Evolutionary conservation across 2,888 invertebrate genomes (phyloP), one percentile per base, ranked within the genome.

Genomic region (Orthosia cruda): DNA sequence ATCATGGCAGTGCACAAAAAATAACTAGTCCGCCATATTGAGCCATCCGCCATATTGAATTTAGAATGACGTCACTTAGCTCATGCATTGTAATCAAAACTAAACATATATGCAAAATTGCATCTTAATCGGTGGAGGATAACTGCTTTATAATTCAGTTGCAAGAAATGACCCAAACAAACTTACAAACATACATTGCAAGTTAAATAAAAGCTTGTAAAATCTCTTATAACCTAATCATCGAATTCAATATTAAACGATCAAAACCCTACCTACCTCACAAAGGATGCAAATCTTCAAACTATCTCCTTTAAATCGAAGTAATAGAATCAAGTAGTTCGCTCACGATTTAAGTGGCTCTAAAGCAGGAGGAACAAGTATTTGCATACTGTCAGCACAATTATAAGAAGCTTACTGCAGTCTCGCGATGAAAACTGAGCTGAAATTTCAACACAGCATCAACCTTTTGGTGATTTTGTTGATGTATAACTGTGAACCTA

Each of bases 341-440:
- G 40, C 20, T 57, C 13, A 23, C 47, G 50, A 62, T 78, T 57
- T 69, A 83, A 78, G 78, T 83, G 69, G 77, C 65, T 59, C 23
- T 47, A 52, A 78, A 81, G 71, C 70, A 64, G 86, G 86, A 32
- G 45, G 81, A 78, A 55, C 40, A 72, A 71, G 49, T 85, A 88
- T 88, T 88, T 75, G 77, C 73, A 76, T 88, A 68, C 47, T 69
- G 79, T 72, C 68, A 76, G 86, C 83, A 50, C 80, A 74, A 80
- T 87, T 77, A 71, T 88, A 86, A 86, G 84, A 67, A 66, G 77
- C 75, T 86, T 86, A 77, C 32, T 32, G 52, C 80, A n/a, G 64
- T 32, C 18, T 23, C 18, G 49, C 52, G 66, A 45, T 55, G 65
- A 18, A 52, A 67, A 47, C 57, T 62, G 32, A 64, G 58, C 75